Base-by-base conservation (phyloP, 2,113 vertebrate genomes). In the Silurus meridionalis region DNA sequence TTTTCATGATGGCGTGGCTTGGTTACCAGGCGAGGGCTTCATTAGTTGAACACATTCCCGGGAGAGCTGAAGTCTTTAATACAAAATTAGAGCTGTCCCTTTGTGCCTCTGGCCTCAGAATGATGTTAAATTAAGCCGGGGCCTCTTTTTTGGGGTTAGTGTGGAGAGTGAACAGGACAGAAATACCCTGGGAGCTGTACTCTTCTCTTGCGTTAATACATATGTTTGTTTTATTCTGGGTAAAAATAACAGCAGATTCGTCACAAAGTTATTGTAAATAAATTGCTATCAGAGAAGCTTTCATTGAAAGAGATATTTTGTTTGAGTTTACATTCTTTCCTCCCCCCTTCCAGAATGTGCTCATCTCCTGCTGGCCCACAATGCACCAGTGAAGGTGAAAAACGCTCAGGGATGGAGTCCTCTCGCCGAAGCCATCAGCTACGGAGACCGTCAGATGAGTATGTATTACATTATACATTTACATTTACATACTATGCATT, bases 321-420 rank as follows among this genome's bases (percentile, higher is more conserved):
- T 25, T 61, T 63, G 37, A 60, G 3, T 84, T 75, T 52, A 61
- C 9, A 21, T 72, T 23, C 50, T 6, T 46, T 37, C n/a, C 21
- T 0, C 57, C 80, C 83, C 13, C 88, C 17, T 93, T 94, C 14
- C 94, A 99, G 98, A 99, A 93, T 99, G 98, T 95, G 97, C 98
- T 85, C 98, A 99, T 94, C 94, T 99, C 92, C 96, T 99, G 88
- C 95, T 99, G 94, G 98, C 98, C 93, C 98, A 99, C 90, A 99
- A 99, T 90, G 98, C 98, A 94, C 97, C 97, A 63, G 98, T 99
- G 86, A 99, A 99, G 95, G 98, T 99, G 95, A 99, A 99, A 94
- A 99, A 99, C 10, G 97, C 98, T 96, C 98, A 99, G 96, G 98
- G 98, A 95, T 99, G 98, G 98, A 99, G 98, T 94, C 98, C 98